Evolutionary conservation across 37 sponge, comb jelly and placozoan genomes (phyloP), one percentile per base, ranked within the genome.

Genomic region (Geodia barretti): DNA sequence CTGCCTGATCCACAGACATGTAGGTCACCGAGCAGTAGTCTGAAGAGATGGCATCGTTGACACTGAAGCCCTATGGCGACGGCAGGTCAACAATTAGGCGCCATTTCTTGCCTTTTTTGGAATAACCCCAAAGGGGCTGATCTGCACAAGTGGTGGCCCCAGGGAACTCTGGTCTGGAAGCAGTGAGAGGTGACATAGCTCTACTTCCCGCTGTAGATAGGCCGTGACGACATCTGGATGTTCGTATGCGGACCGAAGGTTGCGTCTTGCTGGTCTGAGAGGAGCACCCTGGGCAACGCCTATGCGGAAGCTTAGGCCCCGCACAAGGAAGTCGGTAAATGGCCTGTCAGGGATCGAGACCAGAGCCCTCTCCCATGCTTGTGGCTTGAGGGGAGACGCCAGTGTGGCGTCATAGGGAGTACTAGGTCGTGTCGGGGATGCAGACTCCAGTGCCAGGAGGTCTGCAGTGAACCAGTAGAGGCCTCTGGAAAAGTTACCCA

Each of bases 371-470:
- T 65, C 67, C 67, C 67, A 65, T 29, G 28, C 67, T 7, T 30
- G 20, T 9, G 67, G 28, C 8, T n/a, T 9, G 67, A 65, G 67
- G 67, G 28, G 67, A 47, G 54, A 17, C 11, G 54, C 7, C 28
- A 65, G 20, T n/a, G 67, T 23, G 7, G 20, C 28, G 7, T n/a
- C 31, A 30, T 30, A 29, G 67, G 67, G 67, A 5, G 19, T 7
- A 30, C 67, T 65, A 8, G 5, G 28, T 29, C 9, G 8, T 29
- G 67, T 9, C 5, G 67, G 67, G 67, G 67, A n/a, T 7, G 31
- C 67, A 8, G 67, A n/a, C 67, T 71, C 72, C 39, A 71, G 23
- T 37, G 72, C 72, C 40, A 71, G 72, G 72, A 71, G 72, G 24
- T 33, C 38, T 23, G 34, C 72, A 38, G 72, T 71, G 40, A 38